Conservation (phyloP, 1,140 invertebrate species). For the Monochamus saltuarius region DNA sequence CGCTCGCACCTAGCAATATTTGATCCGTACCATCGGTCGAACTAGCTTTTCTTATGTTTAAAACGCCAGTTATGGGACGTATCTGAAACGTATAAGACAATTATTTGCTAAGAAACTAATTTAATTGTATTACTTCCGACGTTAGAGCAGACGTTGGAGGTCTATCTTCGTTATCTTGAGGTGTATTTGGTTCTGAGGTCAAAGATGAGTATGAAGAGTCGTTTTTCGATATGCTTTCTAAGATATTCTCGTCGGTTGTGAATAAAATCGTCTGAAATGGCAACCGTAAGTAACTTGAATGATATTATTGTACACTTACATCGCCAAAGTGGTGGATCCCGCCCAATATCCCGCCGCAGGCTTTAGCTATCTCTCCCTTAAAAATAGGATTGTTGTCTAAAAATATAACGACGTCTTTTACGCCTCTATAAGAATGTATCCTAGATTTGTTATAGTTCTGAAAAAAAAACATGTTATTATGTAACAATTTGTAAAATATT, state of each 20-base stretch:
- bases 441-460: slow-evolving; percentile 87
- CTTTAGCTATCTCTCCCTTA: slow-evolving; percentile 76
- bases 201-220: slow-evolving; percentile 66
- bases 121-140: slow-evolving; percentile 17
- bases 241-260: slow-evolving; percentile 71
- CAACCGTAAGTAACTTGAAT: slow-evolving; percentile 9
- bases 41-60: not conserved
- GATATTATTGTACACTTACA: slow-evolving; percentile 59
- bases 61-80: slow-evolving; percentile 32
- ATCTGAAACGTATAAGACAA: slow-evolving; percentile 19
- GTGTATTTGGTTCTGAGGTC: slow-evolving; percentile 50
- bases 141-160: slow-evolving; percentile 57
- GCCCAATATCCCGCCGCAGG: slow-evolving; percentile 70
- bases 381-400: slow-evolving; percentile 71
- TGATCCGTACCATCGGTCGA: slow-evolving; percentile 25
- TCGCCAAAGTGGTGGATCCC: slow-evolving; percentile 74
- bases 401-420: slow-evolving; percentile 67
- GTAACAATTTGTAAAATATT: too few species aligned
- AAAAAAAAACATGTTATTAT: not conserved
- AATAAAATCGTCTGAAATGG: slow-evolving; percentile 76
- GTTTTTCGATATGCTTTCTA: slow-evolving; percentile 71
- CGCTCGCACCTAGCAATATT: slow-evolving; percentile 40
- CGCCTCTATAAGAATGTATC: slow-evolving; percentile 77
- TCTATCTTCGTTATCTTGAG: slow-evolving; percentile 52
- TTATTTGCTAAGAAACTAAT: not conserved